Evolutionary conservation across 2,888 invertebrate genomes (phyloP), one percentile per base, ranked within the genome.

Genomic region (Trissolcus brochymenae): DNA sequence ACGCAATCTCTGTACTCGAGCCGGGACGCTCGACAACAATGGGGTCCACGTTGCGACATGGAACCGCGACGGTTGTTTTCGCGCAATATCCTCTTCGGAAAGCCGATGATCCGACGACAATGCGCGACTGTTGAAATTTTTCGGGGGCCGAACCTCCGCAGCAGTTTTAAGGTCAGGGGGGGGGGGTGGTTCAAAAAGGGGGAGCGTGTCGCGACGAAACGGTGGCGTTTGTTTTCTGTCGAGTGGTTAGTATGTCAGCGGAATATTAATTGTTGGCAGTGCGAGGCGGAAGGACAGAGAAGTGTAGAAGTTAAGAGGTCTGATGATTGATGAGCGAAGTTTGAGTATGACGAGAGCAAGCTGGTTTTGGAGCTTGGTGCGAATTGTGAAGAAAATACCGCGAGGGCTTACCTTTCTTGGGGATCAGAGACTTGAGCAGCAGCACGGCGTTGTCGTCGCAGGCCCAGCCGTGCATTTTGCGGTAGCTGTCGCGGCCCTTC

Each of bases 401-500:
- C 84, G 86, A 71, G 57, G 43, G 25, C 93, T 93, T 94, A 97
- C 97, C 97, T 96, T 97, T 97, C 92, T 96, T 97, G 89, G 97
- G 97, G 91, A 98, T 98, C 89, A 99, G 94, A 82, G 98, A 96
- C 91, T 99, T 99, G 90, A 99, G 94, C 85, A 98, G 94, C 92
- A 97, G 93, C 86, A 99, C 96, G 86, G 99, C 98, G 86, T 95
- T 95, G 88, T 98, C 98, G 91, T 99, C 99, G 90, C 96, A 96
- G 82, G 98, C 97, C 99, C 99, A 99, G 85, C 97, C 97, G 91
- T 98, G 98, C 98, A 99, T 99, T 91, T 99, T 98, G 87, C 99
- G 92, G 91, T 99, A 99, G 84, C 98, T 98, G 91, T 99, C 99
- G 67, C 99, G 92, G 41, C 99, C 99, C 90, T 99, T 99, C 91